Evolutionary conservation across 1,140 invertebrate species (phyloP), one percentile per base, ranked within the genome.

Genomic region (Mya arenaria): DNA sequence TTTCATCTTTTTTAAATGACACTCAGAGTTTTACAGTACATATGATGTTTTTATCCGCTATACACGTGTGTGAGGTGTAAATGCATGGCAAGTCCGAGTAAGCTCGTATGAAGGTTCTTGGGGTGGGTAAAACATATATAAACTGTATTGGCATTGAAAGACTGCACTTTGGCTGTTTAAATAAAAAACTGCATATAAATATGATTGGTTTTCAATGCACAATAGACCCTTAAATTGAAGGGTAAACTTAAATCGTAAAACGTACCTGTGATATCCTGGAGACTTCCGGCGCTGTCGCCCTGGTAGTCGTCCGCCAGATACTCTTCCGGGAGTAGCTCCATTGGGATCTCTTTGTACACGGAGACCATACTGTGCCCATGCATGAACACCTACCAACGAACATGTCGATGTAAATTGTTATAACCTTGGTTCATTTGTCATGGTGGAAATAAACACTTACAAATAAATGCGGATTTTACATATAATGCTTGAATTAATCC

Each of bases 281-380:
- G 4, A 13, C 30, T 81, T 48, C 83, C 83, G 0, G 72, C 86
- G 41, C 77, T 71, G 8, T 58, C 62, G 5, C 81, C 83, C 6
- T 77, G 71, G 55, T 85, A 85, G 48, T 85, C 88, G 66, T 79
- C 87, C 23, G 78, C 83, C 44, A 86, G 72, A 58, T 88, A 87
- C 68, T 89, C 85, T 8, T 78, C 23, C 8, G 87, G 84, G 25
- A 88, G 44, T 48, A 85, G 30, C 5, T 84, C 60, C 86, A 84
- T 66, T 36, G 83, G 39, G 23, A 84, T 82, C 28, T 62, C 34
- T 69, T 78, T 72, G 84, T 87, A 83, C n/a, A 87, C 41, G 34
- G 81, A 77, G 28, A 85, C 71, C 83, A 88, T 83, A 71, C 71
- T 72, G 39, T 74, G 44, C 5, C 74, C 66, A 58, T 84, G 62